Conservation (phyloP, 2,113 vertebrate species). For the Anoplopoma fimbria region DNA sequence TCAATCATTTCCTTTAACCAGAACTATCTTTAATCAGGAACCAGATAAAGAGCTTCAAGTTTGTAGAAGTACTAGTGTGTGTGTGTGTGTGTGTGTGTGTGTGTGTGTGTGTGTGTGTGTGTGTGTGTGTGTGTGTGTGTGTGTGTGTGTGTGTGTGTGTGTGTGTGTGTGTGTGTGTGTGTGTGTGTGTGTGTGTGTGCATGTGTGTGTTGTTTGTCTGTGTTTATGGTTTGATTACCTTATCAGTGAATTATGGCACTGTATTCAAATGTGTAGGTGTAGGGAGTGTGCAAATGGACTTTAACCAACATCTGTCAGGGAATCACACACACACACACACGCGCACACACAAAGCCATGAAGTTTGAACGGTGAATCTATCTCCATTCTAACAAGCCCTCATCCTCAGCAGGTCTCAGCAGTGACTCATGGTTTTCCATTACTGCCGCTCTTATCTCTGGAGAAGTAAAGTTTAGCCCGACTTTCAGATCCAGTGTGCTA, state of each 20-base stretch:
- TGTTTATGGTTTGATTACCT: conserved; percentile 2
- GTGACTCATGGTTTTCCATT: not conserved
- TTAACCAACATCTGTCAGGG: not conserved
- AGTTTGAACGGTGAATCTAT: not conserved
- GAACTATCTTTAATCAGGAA: not conserved
- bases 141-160: not conserved
- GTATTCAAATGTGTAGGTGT: not conserved
- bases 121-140: not conserved
- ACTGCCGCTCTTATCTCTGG: not conserved
- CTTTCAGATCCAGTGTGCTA: not conserved
- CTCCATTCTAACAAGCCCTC: too few relatives aligned
- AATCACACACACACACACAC: not conserved
- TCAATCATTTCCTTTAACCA: not conserved
- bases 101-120: not conserved
- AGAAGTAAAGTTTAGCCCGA: not conserved
- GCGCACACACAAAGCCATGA: not conserved
- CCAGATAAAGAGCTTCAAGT: not conserved
- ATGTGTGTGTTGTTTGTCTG: too few relatives aligned
- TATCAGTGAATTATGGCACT: conserved; percentile 5
- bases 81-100: not conserved
- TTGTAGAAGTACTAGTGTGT: not conserved
- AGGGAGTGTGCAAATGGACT: not conserved
- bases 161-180: not conserved
- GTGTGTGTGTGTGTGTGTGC: not conserved
- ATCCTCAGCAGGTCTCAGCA: not conserved